phyloP scores from a whole-genome alignment of 1,140 invertebrate species.

The Propsilocerus akamusi region DNA sequence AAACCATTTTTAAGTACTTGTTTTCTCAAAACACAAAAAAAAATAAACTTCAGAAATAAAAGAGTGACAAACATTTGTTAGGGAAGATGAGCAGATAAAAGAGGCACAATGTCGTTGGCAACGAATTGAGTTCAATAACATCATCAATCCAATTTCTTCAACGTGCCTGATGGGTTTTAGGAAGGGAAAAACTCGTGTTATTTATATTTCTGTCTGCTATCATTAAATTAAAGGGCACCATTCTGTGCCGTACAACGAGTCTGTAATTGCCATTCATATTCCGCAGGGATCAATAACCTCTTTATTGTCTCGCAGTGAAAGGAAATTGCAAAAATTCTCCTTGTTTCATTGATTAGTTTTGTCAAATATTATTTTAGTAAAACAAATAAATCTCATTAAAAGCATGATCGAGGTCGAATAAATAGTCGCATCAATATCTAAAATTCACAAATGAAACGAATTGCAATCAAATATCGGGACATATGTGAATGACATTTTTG shows the following conservation, averaged over 20 bases:
- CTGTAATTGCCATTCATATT: neutral
- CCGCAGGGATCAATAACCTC: neutral
- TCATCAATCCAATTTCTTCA: too few species aligned
- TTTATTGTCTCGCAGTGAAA: neutral
- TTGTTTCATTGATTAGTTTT: neutral
- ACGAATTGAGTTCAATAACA: constrained; percentile 1
- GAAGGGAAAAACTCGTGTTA: too few species aligned
- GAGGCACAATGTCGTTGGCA: neutral
- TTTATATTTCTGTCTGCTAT: too few species aligned
- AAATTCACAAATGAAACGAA: too few species aligned
- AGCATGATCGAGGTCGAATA: too few species aligned
- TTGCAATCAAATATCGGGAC: neutral
- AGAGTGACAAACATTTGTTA: neutral
- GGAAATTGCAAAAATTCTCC: too few species aligned
- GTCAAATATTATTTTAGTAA: neutral
- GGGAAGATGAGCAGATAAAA: neutral
- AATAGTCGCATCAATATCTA: too few species aligned
- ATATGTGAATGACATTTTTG: constrained; percentile 1
- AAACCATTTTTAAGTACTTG: neutral
- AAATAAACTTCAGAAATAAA: neutral
- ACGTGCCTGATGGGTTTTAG: too few species aligned
- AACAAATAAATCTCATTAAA: too few species aligned
- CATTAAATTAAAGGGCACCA: too few species aligned
- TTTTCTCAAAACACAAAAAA: neutral
- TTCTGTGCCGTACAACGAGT: too few species aligned